Evolutionary conservation across 2,113 vertebrate genomes (phyloP), one percentile per base, ranked within the genome.

Genomic region (Aegotheles bennettii): DNA sequence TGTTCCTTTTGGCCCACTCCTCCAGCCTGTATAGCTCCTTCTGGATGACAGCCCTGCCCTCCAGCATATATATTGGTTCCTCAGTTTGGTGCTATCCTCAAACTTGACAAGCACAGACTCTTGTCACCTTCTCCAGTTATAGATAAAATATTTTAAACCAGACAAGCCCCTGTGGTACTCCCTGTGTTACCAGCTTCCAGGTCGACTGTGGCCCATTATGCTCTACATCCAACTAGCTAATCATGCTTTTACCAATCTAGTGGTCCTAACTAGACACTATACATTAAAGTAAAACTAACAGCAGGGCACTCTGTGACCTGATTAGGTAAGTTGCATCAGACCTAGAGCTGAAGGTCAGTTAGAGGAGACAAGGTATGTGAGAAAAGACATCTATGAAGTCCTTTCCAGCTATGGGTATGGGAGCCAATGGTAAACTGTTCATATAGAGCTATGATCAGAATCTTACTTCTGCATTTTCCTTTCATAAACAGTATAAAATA

Each of bases 101-200:
- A 81, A 81, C 11, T 31, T 56, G 14, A 28, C 9, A 63, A 63
- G 6, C 5, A 18, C 4, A 6, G 16, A 19, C 9, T 61, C 12
- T 59, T 59, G 9, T 56, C 19, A 80, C 29, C 11, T 84, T 14
- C 29, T 83, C 7, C 35, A 76, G 23, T 5, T 53, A 26, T 14
- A 51, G 68, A 57, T 68, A 67, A 81, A 76, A 31, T 57, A 42
- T 31, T 14, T 71, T 26, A 51, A 76, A 51, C 12, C 67, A 8
- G 26, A 76, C 11, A 57, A 11, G 36, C 61, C 35, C 26, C 26
- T 48, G 16, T 3, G 7, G 35, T 26, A 53, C 19, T 47, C 16
- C 5, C 5, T 0, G 0, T 3, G 9, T 84, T 64, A 48, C 13
- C 28, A 79, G 11, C 11, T 26, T 75, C 18, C 35, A 69, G 21